Percentiles rank a stretch among this genome's conserved stretches.
Evolutionary conservation across 2,888 invertebrate species (phyloP).

Genomic region (Blera fallax): DNA sequence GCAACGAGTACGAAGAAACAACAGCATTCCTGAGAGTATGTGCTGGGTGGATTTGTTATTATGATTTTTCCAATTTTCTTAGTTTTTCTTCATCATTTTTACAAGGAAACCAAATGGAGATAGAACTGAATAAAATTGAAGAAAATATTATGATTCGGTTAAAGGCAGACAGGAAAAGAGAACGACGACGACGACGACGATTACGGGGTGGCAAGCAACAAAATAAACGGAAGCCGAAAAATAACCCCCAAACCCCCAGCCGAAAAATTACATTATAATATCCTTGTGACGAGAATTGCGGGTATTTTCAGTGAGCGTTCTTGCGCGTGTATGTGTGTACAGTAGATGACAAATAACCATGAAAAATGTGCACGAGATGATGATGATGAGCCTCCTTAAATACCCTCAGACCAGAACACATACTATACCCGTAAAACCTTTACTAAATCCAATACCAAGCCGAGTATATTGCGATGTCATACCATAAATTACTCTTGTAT

Average conservation of each 20-base stretch:
- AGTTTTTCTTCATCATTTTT: constrained; percentile 8
- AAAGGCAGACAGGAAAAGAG: constrained; percentile 16
- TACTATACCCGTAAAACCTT: background rate
- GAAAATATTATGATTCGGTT: constrained; percentile 67
- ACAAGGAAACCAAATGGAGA: constrained; percentile 27
- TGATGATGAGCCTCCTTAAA: constrained; percentile 39
- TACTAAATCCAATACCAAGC: constrained; percentile 42
- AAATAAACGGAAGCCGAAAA: constrained; percentile 23
- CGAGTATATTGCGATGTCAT: constrained; percentile 49
- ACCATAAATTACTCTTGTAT: constrained; percentile 43
- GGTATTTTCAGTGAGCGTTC: constrained; percentile 2
- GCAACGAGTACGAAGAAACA: background rate
- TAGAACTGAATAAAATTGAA: constrained; percentile 53
- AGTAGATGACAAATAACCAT: constrained; percentile 42
- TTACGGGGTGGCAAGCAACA: background rate
- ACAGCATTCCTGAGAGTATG: background rate
- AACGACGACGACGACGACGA: background rate
- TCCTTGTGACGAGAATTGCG: constrained; percentile 44
- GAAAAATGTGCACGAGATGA: constrained; percentile 47
- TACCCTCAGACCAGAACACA: background rate
- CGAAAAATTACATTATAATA: constrained; percentile 52
- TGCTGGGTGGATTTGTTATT: constrained; percentile 36
- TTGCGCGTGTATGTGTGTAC: background rate
- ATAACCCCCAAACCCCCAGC: background rate
- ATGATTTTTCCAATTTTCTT: constrained; percentile 48